phyloP scores from a whole-genome alignment of 2,113 vertebrate genomes.

The Proteles cristata region DNA sequence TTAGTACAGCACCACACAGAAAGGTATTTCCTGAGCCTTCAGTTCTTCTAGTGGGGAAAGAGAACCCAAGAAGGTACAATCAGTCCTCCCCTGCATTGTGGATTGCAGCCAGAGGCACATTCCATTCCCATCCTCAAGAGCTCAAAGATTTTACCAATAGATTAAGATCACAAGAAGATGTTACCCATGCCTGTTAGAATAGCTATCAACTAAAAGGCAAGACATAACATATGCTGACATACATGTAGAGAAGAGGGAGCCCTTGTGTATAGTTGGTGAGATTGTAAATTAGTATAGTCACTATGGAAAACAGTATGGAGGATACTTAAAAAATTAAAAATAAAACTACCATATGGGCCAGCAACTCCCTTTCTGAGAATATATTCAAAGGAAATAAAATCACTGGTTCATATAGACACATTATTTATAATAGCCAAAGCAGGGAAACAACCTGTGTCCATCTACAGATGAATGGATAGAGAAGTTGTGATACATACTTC shows the following conservation, averaged over 20 bases:
- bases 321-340: neutral
- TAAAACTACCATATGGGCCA: neutral
- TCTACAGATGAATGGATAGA: neutral
- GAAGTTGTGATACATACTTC: neutral
- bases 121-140: neutral
- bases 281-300: neutral
- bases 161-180: neutral
- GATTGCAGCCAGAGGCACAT: neutral
- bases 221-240: neutral
- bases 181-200: neutral
- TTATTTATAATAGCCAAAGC: neutral
- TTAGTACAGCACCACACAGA: neutral
- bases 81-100: neutral
- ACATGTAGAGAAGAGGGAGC: neutral
- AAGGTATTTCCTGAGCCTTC: neutral
- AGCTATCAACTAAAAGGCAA: neutral
- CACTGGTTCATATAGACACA: neutral
- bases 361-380: neutral
- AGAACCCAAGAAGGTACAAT: neutral
- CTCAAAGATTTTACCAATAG: neutral
- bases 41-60: neutral
- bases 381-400: neutral
- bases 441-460: neutral
- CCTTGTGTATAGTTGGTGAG: neutral
- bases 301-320: neutral